These are phyloP conservation scores for Candoia aspera DNA, from an alignment of 2,113 vertebrate genomes.

Conservation along the genomic window DNA sequence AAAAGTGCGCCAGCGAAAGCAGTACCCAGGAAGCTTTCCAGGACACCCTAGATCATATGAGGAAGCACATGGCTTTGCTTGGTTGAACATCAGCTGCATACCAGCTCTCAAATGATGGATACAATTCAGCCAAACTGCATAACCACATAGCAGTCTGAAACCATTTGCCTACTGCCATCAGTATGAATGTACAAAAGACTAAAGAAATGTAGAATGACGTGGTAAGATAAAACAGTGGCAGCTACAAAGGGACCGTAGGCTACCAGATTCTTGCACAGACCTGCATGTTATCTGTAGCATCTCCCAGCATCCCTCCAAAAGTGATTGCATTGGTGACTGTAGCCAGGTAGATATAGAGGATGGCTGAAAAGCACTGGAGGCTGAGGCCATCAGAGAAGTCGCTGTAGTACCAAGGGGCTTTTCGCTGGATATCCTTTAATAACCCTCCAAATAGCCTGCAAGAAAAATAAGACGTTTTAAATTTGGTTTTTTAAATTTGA, in stretches of 20 bases:
- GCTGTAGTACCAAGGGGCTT: conserved; percentile 73
- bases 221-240: neutral
- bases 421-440: conserved; percentile 74
- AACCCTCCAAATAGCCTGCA: conserved; percentile 79
- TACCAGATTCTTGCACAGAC: conserved; percentile 45
- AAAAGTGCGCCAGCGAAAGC: conserved; percentile 75
- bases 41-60: conserved; percentile 69
- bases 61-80: neutral
- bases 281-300: conserved; percentile 77
- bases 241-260: neutral
- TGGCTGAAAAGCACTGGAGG: conserved; percentile 75
- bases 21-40: conserved; percentile 81
- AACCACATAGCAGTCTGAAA: neutral
- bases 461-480: rapidly evolving
- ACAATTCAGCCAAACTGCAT: neutral
- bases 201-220: neutral
- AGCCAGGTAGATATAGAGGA: conserved; percentile 81
- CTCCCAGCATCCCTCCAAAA: conserved; percentile 80
- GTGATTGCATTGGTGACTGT: conserved; percentile 79
- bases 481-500: neutral
- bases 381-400: conserved; percentile 77
- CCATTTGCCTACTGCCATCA: neutral
- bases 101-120: neutral
- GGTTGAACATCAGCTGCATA: neutral
- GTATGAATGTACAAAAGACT: neutral